Conservation (phyloP, 2,888 invertebrate species). For the Nasonia oneida region DNA sequence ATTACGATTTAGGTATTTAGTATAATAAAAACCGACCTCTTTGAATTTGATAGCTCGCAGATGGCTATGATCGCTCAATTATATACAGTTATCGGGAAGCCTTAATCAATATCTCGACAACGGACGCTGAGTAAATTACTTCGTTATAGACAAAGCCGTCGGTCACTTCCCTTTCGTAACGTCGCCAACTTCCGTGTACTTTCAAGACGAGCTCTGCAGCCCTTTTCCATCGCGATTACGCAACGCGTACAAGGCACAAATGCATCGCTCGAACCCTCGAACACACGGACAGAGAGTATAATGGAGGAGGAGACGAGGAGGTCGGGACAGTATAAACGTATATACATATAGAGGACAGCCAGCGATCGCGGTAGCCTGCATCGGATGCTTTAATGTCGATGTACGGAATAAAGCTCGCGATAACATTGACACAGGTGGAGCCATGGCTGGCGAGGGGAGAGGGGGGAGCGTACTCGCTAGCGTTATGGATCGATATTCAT, state of each 20-base stretch:
- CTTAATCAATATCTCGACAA: not conserved
- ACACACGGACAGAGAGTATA: not conserved
- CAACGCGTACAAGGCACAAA: not conserved
- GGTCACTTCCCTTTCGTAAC: conserved; percentile 1
- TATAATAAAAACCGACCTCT: too few relatives aligned
- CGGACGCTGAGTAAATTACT: not conserved
- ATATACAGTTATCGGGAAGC: not conserved
- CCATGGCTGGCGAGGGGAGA: not conserved
- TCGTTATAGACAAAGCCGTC: not conserved
- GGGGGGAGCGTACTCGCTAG: conserved; percentile 1
- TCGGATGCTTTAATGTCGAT: conserved; percentile 42
- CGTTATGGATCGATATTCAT: conserved; percentile 63
- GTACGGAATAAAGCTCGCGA: conserved; percentile 49
- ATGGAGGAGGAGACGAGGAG: not conserved
- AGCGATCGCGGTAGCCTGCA: conserved; percentile 1
- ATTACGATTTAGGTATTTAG: too few relatives aligned
- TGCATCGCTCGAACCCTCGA: not conserved
- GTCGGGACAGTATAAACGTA: too few relatives aligned
- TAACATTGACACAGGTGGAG: conserved; percentile 54
- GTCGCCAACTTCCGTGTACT: conserved; percentile 14
- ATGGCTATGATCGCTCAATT: not conserved
- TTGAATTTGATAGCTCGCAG: too few relatives aligned
- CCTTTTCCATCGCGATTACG: conserved; percentile 7
- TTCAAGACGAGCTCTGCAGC: too few relatives aligned
- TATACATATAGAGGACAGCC: not conserved